Evolutionary conservation across 2,113 vertebrate genomes (phyloP).

Genomic region (Girardinichthys multiradiatus): DNA sequence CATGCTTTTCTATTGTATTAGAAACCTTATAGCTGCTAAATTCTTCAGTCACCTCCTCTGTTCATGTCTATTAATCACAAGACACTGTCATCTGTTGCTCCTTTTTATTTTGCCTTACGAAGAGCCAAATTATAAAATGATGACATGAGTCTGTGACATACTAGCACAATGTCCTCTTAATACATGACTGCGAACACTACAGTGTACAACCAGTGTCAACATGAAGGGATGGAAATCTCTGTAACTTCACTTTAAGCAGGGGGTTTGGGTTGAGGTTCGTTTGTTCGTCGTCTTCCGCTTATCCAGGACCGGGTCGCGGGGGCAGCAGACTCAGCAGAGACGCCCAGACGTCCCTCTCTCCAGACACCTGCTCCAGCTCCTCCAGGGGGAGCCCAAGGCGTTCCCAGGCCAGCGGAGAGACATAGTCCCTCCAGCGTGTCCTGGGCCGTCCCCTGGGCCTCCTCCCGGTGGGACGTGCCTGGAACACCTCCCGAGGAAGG

Average conservation of each 20-base stretch:
- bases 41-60: not conserved
- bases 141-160: not conserved
- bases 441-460: too few relatives aligned
- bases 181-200: too few relatives aligned
- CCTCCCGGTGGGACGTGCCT: too few relatives aligned
- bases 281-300: too few relatives aligned
- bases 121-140: slow-evolving; percentile 1
- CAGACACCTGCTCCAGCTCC: too few relatives aligned
- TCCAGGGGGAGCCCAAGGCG: too few relatives aligned
- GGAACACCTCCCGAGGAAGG: too few relatives aligned
- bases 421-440: too few relatives aligned
- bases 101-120: not conserved
- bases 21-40: slow-evolving; percentile 14
- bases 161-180: not conserved
- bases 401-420: too few relatives aligned
- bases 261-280: not conserved
- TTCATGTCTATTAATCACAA: not conserved
- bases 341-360: too few relatives aligned
- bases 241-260: not conserved
- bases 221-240: not conserved
- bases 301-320: too few relatives aligned
- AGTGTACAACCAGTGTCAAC: not conserved
- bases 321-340: too few relatives aligned
- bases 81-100: not conserved
- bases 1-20: slow-evolving; percentile 1